phyloP scores from a whole-genome alignment of 2,113 vertebrate genomes.

The Paramormyrops kingsleyae region DNA sequence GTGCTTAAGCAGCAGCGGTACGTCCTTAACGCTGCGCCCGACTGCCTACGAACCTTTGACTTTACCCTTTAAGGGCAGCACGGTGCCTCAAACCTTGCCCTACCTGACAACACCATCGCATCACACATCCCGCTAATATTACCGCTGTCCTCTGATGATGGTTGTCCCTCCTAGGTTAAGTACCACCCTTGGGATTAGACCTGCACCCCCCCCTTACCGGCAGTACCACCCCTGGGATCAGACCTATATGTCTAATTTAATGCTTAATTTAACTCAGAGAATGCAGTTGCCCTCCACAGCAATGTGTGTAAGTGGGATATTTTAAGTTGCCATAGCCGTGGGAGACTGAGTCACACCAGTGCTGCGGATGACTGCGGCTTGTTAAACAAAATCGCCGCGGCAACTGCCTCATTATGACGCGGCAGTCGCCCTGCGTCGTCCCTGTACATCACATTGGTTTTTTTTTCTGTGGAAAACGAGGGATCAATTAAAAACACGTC shows the following conservation, averaged over 20 bases:
- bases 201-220: background rate
- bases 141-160: background rate
- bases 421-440: background rate
- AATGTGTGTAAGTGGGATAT: background rate
- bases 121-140: background rate
- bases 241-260: conserved; percentile 3
- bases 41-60: background rate
- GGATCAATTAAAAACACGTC: background rate
- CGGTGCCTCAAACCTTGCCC: background rate
- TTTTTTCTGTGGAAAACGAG: background rate
- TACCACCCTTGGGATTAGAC: background rate
- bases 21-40: background rate
- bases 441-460: background rate
- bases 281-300: background rate
- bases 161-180: background rate
- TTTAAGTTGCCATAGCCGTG: background rate
- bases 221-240: background rate
- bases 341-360: background rate
- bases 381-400: background rate
- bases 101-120: background rate
- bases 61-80: background rate
- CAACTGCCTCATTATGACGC: background rate
- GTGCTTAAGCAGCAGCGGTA: background rate
- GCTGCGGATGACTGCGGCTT: background rate
- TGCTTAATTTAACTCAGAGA: background rate